Evolutionary conservation across 2,888 invertebrate genomes (phyloP), one percentile per base, ranked within the genome.

Genomic region (Xestia ashworthii): DNA sequence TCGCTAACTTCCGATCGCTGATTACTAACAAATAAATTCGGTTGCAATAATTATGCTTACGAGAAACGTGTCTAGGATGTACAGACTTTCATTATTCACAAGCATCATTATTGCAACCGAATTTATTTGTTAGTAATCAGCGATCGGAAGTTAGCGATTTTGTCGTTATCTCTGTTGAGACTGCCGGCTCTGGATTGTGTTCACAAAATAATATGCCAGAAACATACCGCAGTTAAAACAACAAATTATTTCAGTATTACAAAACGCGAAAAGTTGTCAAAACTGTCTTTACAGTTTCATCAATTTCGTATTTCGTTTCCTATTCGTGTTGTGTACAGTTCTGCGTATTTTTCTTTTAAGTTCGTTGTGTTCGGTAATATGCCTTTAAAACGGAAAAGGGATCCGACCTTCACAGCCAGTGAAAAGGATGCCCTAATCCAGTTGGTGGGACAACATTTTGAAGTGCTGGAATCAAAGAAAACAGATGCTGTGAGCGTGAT

Each of bases 271-370:
- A 41, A 64, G 3, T 64, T 41, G 5, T 41, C 22, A 41, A 12
- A 64, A 44, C 65, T 44, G 65, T 65, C 65, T 65, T 65, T 16
- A 44, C 65, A 44, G 65, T 65, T 38, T 4, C 32, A 19, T 38
- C 32, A 38, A 19, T 62, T 65, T n/a, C 44, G 1, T n/a, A 44
- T 44, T 41, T 64, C 6, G 41, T 65, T 44, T 44, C 16, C 44
- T 16, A 25, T n/a, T 25, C 4, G n/a, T 65, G 65, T 65, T 65
- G 44, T 65, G 46, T 65, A 65, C 65, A 65, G 44, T 65, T n/a
- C n/a, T 44, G 65, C 44, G 16, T 65, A 67, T 65, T 65, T 64
- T 65, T 44, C 65, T 65, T 65, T 65, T 65, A 65, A 65, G 65
- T 65, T 65, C 44, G 44, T 65, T 65, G 46, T 65, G 65, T 44